A percentile compares a stretch with the other conserved stretches of the same genome.
phyloP scores from a whole-genome alignment of 2,888 invertebrate species.

The Trachelus troglodyta region DNA sequence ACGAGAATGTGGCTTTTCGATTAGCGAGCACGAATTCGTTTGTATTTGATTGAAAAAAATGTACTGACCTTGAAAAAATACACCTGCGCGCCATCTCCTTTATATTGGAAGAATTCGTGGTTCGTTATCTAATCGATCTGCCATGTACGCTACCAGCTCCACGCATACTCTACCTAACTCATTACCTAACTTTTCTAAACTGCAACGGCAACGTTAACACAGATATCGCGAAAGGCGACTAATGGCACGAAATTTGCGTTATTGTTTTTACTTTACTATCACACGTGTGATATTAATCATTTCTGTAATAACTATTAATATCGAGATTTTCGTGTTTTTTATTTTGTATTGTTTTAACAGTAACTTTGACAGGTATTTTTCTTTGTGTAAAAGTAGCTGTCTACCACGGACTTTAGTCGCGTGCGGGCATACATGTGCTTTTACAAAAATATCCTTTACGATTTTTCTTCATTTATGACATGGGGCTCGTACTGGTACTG shows the following conservation, averaged over 20 bases:
- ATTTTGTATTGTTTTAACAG: background rate
- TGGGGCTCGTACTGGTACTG: conserved; percentile 51
- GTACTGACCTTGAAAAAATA: background rate
- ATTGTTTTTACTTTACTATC: conserved; percentile 16
- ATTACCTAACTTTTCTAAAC: conserved; percentile 47
- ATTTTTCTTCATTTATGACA: conserved; percentile 34
- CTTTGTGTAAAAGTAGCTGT: background rate
- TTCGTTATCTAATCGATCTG: background rate
- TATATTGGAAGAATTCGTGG: background rate
- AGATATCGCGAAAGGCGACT: conserved; percentile 40
- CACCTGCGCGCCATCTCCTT: background rate
- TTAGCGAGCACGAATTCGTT: background rate
- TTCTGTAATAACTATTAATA: conserved; percentile 25
- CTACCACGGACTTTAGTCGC: background rate
- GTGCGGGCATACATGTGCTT: background rate
- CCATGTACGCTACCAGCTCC: conserved; percentile 20
- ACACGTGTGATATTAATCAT: conserved; percentile 29
- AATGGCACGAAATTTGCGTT: conserved; percentile 46
- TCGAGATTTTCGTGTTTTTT: conserved; percentile 6
- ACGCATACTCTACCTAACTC: conserved; percentile 46
- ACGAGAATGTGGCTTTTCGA: conserved; percentile 26
- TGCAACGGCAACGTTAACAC: conserved; percentile 35
- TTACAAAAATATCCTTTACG: background rate
- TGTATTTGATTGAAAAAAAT: background rate
- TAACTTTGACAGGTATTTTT: background rate